Conservation (phyloP, 2,113 vertebrate species). For the Cyanoramphus novaezelandiae region DNA sequence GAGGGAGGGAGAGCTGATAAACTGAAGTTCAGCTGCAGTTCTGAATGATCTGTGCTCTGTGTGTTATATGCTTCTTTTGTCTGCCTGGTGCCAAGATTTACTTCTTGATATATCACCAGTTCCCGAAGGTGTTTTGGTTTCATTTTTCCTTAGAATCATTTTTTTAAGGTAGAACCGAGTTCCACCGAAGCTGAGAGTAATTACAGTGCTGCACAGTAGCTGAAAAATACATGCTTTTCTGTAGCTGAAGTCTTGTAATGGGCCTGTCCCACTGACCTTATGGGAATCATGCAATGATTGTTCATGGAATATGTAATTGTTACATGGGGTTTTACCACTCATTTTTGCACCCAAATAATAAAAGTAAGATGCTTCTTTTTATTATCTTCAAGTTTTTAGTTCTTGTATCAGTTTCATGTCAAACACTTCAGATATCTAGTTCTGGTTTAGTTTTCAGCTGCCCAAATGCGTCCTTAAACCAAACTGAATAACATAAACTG, state of each 20-base stretch:
- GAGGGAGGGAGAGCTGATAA: background rate
- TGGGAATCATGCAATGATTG: background rate
- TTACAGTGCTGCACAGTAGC: background rate
- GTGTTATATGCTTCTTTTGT: background rate
- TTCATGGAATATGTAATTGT: background rate
- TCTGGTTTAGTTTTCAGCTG: background rate
- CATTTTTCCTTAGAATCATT: background rate
- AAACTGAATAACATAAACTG: background rate
- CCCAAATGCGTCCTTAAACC: background rate
- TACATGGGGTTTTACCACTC: background rate
- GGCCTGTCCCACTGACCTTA: background rate
- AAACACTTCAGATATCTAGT: background rate
- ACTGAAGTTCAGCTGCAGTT: background rate
- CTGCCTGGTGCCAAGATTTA: background rate
- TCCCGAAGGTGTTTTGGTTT: background rate
- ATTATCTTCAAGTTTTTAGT: background rate
- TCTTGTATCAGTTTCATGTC: background rate
- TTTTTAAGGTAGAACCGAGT: background rate
- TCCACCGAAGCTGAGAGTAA: background rate
- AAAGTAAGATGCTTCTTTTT: background rate
- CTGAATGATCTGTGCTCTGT: background rate
- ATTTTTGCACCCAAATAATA: background rate
- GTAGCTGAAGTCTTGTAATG: background rate
- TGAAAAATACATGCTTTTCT: background rate
- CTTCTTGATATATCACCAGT: background rate